These are phyloP conservation scores for Centropus unirufus DNA, from an alignment of 2,113 vertebrate species.

Conservation along the genomic window DNA sequence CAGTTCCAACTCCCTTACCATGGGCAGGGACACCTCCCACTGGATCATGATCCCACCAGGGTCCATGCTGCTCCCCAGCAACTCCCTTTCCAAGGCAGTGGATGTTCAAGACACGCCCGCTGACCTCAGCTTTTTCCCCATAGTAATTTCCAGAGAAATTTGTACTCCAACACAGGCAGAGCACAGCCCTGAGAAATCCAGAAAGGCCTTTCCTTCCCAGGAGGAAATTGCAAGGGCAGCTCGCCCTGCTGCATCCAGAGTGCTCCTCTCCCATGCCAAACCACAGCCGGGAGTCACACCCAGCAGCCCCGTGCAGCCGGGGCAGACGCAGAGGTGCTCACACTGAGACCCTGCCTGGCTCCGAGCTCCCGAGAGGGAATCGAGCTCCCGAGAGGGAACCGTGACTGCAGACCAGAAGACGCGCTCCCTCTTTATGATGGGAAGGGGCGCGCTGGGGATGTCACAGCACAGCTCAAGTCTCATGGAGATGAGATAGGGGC, in stretches of 20 bases:
- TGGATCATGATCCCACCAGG: neutral
- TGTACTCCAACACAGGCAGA: neutral
- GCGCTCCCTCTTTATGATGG: too few species aligned
- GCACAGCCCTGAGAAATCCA: neutral
- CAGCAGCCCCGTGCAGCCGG: neutral
- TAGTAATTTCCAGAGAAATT: neutral
- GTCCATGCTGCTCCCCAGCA: neutral
- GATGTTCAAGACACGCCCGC: rapidly evolving
- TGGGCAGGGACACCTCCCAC: too few species aligned
- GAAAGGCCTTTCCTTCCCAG: neutral
- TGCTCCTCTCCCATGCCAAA: neutral
- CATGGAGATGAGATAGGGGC: too few species aligned
- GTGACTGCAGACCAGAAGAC: neutral
- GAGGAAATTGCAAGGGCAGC: neutral
- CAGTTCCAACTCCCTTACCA: too few species aligned
- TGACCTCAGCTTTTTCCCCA: neutral
- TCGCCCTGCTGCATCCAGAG: neutral
- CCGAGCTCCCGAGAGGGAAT: too few species aligned
- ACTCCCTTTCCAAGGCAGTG: neutral
- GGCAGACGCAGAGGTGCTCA: rapidly evolving
- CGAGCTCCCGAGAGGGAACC: neutral
- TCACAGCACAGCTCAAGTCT: too few species aligned
- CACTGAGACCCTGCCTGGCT: rapidly evolving
- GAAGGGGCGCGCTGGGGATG: too few species aligned
- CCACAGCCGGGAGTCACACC: rapidly evolving